Evolutionary conservation across 2,113 vertebrate genomes (phyloP).

Genomic region (Crotalus tigris): DNA sequence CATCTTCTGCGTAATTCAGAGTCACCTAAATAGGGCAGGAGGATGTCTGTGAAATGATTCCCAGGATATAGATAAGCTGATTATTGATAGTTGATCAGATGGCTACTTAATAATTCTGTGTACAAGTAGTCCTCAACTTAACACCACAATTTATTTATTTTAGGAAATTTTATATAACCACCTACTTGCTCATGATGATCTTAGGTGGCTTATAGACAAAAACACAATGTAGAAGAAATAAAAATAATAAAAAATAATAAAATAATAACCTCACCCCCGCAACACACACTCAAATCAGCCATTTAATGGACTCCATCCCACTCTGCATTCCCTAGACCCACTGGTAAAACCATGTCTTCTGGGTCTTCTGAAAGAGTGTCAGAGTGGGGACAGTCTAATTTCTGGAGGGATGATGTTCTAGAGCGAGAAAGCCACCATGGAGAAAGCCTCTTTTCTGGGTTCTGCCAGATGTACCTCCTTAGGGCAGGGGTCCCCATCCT

Average conservation of each 20-base stretch:
- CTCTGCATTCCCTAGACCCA: too few species aligned
- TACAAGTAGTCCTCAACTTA: background rate
- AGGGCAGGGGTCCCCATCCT: too few species aligned
- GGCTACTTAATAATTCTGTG: rapidly evolving
- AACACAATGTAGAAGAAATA: too few species aligned
- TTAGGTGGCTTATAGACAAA: too few species aligned
- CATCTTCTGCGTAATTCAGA: background rate
- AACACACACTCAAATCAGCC: too few species aligned
- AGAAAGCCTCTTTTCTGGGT: background rate
- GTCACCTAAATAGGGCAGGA: background rate
- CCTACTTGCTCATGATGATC: too few species aligned
- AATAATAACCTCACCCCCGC: too few species aligned
- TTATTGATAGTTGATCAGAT: background rate
- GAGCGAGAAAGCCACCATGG: background rate
- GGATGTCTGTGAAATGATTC: background rate
- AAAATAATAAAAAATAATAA: too few species aligned
- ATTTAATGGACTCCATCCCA: too few species aligned
- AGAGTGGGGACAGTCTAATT: background rate
- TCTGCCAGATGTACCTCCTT: background rate
- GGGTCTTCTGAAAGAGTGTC: background rate
- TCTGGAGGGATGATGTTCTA: background rate
- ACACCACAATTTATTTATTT: too few species aligned
- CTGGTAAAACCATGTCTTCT: too few species aligned
- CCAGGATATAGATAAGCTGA: background rate
- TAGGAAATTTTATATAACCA: too few species aligned